Base-by-base conservation (phyloP, 1,140 invertebrate species). In the Manduca sexta region DNA sequence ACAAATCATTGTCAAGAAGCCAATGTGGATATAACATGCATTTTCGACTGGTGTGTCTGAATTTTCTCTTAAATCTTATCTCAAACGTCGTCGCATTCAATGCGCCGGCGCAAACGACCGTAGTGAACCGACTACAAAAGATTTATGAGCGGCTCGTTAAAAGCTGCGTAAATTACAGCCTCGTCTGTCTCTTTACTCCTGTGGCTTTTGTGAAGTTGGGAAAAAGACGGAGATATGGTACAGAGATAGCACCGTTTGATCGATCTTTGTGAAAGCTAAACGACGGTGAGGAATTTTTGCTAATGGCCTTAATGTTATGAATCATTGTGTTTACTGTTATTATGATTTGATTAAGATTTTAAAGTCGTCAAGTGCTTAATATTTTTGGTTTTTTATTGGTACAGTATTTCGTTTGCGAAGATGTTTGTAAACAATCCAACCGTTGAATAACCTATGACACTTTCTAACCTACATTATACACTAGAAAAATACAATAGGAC, bases 111-210 rank as follows among this genome's bases (percentile, higher is more conserved):
- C 51, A 57, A 26, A 37, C 29, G 39, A 52, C 49, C 58, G 41
- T 49, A 47, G 55, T 51, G 45, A 51, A 61, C 50, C 41, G 59
- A 51, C 50, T 57, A 52, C 44, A 50, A 58, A 58, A 54, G 59
- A 57, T 62, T 62, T 62, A 62, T 45, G 59, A 43, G 44, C 17
- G n/a, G 26, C 18, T 18, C 43, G 29, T 40, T 57, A 55, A 61
- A 56, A 56, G 54, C 54, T 17, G 54, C 40, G 53, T 61, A 56
- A 61, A 56, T 61, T 61, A 61, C 56, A 41, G 29, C 8, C n/a
- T n/a, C 26, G 13, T 45, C 40, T 14, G 17, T 56, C 58, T 46
- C 48, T 56, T n/a, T n/a, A n/a, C 47, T 5, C 6, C 40, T 2
- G 15, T 35, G 2, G 21, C 4, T 5, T 26, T 26, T 2, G 1